Conservation (phyloP, 1,140 invertebrate species). For the Heterodera schachtii region DNA sequence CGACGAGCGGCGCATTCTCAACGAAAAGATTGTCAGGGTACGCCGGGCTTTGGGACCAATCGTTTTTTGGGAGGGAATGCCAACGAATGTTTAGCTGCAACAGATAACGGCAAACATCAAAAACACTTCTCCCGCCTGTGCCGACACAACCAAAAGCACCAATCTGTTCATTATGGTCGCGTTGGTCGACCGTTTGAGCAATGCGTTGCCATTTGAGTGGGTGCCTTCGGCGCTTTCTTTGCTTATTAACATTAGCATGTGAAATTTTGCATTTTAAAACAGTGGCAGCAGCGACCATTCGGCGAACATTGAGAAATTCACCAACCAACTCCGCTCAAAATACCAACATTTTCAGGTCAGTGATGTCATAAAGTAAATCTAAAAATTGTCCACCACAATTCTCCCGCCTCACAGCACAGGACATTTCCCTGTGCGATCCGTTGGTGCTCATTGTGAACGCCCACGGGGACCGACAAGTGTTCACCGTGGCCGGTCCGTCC, state of each 20-base stretch:
- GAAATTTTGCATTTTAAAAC: background rate
- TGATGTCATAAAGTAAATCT: background rate
- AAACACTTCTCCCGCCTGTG: conserved; percentile 57
- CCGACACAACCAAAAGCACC: conserved; percentile 45
- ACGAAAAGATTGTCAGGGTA: conserved; percentile 54
- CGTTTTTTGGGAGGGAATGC: too few relatives aligned
- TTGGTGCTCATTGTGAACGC: conserved; percentile 64
- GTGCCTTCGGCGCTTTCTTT: background rate
- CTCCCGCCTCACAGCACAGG: conserved; percentile 46
- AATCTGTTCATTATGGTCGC: conserved; percentile 60
- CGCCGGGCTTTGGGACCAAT: conserved; percentile 8
- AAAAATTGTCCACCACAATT: background rate
- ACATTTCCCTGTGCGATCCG: conserved; percentile 57
- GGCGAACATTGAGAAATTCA: conserved; percentile 61
- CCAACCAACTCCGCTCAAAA: conserved; percentile 54
- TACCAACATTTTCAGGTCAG: conserved; percentile 60
- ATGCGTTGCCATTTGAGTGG: conserved; percentile 47
- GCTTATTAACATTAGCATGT: too few relatives aligned
- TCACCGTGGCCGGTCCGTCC: conserved; percentile 57
- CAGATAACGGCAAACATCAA: conserved; percentile 57
- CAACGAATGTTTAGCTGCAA: conserved; percentile 40
- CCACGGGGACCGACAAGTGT: conserved; percentile 59
- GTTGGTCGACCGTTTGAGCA: conserved; percentile 57
- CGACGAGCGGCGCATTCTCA: conserved; percentile 55
- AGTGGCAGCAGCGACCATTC: conserved; percentile 22